phyloP scores from a whole-genome alignment of 1,140 invertebrate species.

The Zelostemma sp. region DNA sequence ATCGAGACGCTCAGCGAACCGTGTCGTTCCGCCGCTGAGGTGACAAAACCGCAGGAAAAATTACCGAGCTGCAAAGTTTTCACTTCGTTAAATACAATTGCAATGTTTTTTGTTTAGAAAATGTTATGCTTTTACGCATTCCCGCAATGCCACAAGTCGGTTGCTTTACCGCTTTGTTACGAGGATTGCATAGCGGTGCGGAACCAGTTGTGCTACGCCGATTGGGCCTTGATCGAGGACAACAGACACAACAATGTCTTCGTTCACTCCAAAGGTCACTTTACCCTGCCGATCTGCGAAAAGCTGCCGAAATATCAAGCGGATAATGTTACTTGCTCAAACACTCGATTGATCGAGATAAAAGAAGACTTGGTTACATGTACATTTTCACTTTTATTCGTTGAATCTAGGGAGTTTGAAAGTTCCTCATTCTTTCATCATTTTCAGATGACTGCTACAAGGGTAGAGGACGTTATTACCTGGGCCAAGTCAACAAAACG shows the following conservation, averaged over 20 bases:
- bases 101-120: constrained; percentile 71
- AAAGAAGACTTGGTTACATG: constrained; percentile 81
- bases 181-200: constrained; percentile 94
- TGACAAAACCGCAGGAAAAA: constrained; percentile 43
- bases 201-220: constrained; percentile 91
- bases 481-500: constrained; percentile 89
- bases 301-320: constrained; percentile 77
- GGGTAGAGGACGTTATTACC: constrained; percentile 91
- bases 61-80: neutral
- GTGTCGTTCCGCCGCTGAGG: constrained; percentile 88
- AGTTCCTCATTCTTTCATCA: constrained; percentile 3
- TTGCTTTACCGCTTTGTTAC: constrained; percentile 82
- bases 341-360: constrained; percentile 86
- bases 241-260: constrained; percentile 84
- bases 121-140: constrained; percentile 93
- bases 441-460: constrained; percentile 82
- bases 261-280: constrained; percentile 87
- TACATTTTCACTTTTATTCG: constrained; percentile 51
- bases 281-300: constrained; percentile 88
- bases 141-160: constrained; percentile 81
- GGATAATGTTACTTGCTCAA: constrained; percentile 78
- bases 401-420: neutral
- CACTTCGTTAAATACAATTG: neutral
- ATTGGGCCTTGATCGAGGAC: constrained; percentile 92
- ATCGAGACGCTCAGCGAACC: constrained; percentile 83